These are phyloP conservation scores for Paedocypris sp. DNA, from an alignment of 2,113 vertebrate species.

Conservation along the genomic window DNA sequence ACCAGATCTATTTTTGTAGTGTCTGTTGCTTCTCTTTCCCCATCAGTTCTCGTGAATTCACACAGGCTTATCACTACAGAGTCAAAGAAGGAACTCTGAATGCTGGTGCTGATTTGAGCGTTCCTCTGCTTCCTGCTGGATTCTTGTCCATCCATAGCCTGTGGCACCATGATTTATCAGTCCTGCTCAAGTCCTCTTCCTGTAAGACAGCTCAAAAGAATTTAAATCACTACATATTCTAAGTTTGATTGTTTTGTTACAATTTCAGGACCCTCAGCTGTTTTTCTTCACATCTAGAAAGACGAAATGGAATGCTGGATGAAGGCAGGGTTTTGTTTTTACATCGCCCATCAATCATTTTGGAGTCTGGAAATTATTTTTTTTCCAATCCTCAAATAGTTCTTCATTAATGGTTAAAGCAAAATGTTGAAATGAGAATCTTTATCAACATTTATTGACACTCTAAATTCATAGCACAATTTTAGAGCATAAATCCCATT, in stretches of 20 bases:
- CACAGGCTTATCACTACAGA: slow-evolving; percentile 23
- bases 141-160: neutral
- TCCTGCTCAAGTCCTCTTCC: neutral
- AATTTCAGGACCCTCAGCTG: neutral
- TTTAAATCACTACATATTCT: slow-evolving; percentile 18
- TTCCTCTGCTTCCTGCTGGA: neutral
- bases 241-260: slow-evolving; percentile 36
- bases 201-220: neutral
- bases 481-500: too few species aligned
- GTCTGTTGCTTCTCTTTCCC: slow-evolving; percentile 44
- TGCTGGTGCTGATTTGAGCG: neutral
- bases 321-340: slow-evolving; percentile 29
- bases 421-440: too few species aligned
- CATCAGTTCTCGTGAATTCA: slow-evolving; percentile 12
- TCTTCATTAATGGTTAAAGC: too few species aligned
- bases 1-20: slow-evolving; percentile 37
- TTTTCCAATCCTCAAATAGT: too few species aligned
- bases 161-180: neutral
- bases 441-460: too few species aligned
- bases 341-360: neutral
- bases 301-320: neutral
- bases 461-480: too few species aligned
- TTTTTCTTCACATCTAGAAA: neutral
- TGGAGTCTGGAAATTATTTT: neutral
- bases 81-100: slow-evolving; percentile 38